Evolutionary conservation across 2,797 vertebrate genomes (phyloP), one percentile per base, ranked within the genome.

Genomic region (Paedocypris micromegethes): DNA sequence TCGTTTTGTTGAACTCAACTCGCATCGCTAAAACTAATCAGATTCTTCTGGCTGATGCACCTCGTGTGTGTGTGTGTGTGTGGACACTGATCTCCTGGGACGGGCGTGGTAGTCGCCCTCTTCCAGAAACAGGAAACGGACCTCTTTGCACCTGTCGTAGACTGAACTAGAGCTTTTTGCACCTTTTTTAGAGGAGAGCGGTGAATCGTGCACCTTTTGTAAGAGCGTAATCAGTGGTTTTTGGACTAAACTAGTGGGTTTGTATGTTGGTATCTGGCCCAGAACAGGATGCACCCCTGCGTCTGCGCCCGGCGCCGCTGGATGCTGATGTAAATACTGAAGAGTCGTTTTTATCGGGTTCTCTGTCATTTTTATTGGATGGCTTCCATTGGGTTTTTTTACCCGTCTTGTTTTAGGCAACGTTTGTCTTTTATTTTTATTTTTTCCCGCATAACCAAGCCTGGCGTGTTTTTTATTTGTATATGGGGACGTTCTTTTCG

Each of bases 81-180:
- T 7, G 8, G 45, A 23, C 52, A 41, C 38, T 57, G 9, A 64
- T 47, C 74, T 64, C 69, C 70, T 66, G 69, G 76, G 73, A 72
- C 59, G 9, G 60, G 68, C 72, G 77, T 72, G 68, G 78, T 80
- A 82, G 62, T 55, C 51, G 83, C 80, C 83, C 78, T 84, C 79
- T 84, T 82, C 84, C 77, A 70, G 54, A 61, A 72, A 77, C 76
- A 70, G 75, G 67, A 80, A 75, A 74, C 68, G 75, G 81, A 79
- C 59, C 56, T 72, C 66, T 51, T 70, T 75, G 77, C 88, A 89
- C 88, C 86, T 89, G 85, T 74, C 72, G 69, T 83, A 87, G 81
- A 86, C 55, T 81, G 83, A 88, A 85, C 79, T 81, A 82, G 76
- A 75, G 86, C 82, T 86, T 84, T 80, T 75, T 80, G 87, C 87